These are phyloP conservation scores for Labeo rohita DNA, from an alignment of 2,113 vertebrate genomes.

Conservation along the genomic window DNA sequence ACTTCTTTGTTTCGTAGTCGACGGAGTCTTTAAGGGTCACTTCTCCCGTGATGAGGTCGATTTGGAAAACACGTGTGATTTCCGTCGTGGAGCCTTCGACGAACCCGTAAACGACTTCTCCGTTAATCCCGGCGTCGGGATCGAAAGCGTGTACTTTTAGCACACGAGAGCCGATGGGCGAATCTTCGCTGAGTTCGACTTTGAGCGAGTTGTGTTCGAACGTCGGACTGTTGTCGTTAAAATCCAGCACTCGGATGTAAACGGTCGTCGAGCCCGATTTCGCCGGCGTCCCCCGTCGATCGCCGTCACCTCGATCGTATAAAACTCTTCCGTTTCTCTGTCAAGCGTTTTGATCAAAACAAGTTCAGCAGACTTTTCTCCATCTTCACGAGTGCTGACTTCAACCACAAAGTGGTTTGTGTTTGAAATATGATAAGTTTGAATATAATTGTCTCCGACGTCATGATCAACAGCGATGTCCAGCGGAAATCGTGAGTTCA, in stretches of 20 bases:
- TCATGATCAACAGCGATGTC: constrained; percentile 74
- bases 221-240: constrained; percentile 78
- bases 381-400: constrained; percentile 68
- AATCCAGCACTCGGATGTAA: constrained; percentile 74
- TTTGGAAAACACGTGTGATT: constrained; percentile 66
- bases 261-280: constrained; percentile 68
- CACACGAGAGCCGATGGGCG: constrained; percentile 70
- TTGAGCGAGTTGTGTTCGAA: constrained; percentile 73
- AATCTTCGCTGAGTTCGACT: constrained; percentile 76
- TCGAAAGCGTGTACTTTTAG: constrained; percentile 76
- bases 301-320: constrained; percentile 70
- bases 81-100: constrained; percentile 60
- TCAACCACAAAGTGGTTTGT: constrained; percentile 71
- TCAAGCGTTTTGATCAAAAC: constrained; percentile 73
- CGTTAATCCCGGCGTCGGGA: constrained; percentile 74
- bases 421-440: constrained; percentile 74
- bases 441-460: constrained; percentile 76
- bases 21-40: constrained; percentile 70
- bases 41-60: constrained; percentile 71
- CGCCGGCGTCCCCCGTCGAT: constrained; percentile 61
- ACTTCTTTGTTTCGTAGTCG: constrained; percentile 72
- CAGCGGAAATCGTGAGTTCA: constrained; percentile 70
- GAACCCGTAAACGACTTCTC: constrained; percentile 75
- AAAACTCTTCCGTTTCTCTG: constrained; percentile 73
- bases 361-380: constrained; percentile 71